Evolutionary conservation across 2,888 invertebrate genomes (phyloP), one percentile per base, ranked within the genome.

Genomic region (Neria commutata): DNA sequence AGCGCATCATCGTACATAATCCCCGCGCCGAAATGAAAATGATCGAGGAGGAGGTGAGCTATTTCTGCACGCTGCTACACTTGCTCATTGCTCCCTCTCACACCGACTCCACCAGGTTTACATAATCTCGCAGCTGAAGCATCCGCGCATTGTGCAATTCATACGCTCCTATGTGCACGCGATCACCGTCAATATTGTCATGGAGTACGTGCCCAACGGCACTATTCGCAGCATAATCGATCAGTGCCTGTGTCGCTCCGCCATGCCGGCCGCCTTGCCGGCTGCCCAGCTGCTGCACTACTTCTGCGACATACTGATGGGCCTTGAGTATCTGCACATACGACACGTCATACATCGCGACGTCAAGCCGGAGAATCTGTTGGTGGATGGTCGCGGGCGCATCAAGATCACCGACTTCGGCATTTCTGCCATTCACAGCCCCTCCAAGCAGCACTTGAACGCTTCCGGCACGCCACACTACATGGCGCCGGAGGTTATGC

Each of bases 351-450:
- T 86, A 19, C 86, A 87, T 70, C 78, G 86, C 14, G 90, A 91
- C 75, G 87, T 90, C 64, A 91, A 91, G 75, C 90, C 90, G 5
- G 90, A 89, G 29, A 91, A 91, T 76, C 87, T 91, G 40, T 87
- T 91, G 72, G 84, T 90, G 55, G 89, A 88, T 40, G 83, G 83
- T 1, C 80, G 84, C 48, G 87, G 88, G 33, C 83, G 86, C 1
- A 87, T 89, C 1, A 91, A 91, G 75, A 83, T 90, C n/a, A 90
- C 90, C 5, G 90, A 90, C 75, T 84, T 90, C 37, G 90, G 90
- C 1, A 84, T 90, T 17, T 77, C 82, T 3, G 65, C 73, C 23
- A 69, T 81, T 11, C 71, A 76, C 51, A 65, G 64, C 11, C 69
- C 75, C 17, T 62, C 67, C 50, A 73, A 71, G 11, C 60, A 63